Evolutionary conservation across 2,113 vertebrate genomes (phyloP), one percentile per base, ranked within the genome.

Genomic region (Desmodus rotundus): DNA sequence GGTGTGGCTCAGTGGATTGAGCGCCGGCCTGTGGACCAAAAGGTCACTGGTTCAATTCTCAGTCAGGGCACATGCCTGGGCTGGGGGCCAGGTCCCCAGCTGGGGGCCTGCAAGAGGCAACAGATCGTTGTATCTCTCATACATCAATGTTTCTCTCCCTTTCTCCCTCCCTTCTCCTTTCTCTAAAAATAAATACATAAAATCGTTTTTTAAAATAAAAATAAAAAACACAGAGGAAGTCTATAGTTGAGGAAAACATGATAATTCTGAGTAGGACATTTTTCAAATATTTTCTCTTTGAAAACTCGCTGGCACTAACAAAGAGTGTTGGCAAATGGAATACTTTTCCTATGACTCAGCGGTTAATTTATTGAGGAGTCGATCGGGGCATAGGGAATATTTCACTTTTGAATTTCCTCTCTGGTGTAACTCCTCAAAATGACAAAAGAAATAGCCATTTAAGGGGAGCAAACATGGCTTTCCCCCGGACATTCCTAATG

Each of bases 221-320:
- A 26, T 80, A 76, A 63, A 76, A 95, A 93, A 76, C n/a, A 81
- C 3, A 22, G 16, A 54, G 14, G 14, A 90, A 83, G 54, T 67
- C 20, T 50, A 31, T 78, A 87, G 68, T 33, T 87, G n/a, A 61
- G 43, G 83, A 70, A 84, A 88, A 81, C 6, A 5, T 5, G 12
- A 2, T 65, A 58, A 78, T 91, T 77, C 67, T 41, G 47, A 91
- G 31, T 77, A 95, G 67, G 20, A 16, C 11, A 80, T 84, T 91
- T 96, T 47, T 45, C 12, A 67, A 87, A 83, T 43, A 56, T 72
- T 31, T 68, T 85, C 22, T 63, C 52, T 94, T 74, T 58, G 72
- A 47, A 95, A 96, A 83, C 45, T 90, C 67, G 43, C 56, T 91
- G n/a, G 36, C 56, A n/a, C 5, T 87, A 94, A 61, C 50, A 94